phyloP scores from a whole-genome alignment of 2,113 vertebrate species.

The Herpetotheres cachinnans region DNA sequence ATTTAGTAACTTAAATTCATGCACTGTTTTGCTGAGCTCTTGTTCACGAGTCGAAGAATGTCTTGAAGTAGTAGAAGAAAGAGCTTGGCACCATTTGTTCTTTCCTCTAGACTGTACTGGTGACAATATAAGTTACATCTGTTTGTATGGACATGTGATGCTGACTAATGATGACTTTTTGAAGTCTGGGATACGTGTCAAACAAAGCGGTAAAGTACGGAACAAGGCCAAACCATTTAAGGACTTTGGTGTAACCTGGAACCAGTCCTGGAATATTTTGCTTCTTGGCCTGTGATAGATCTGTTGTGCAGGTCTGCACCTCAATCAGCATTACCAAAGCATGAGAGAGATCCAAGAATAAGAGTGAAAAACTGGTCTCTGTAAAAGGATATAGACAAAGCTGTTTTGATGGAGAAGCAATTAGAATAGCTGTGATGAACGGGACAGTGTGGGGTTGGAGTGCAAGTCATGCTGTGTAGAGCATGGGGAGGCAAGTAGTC shows the following conservation, averaged over 20 bases:
- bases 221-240: not conserved
- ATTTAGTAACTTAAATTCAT: not conserved
- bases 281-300: not conserved
- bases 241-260: slow-evolving; percentile 9
- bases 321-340: not conserved
- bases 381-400: not conserved
- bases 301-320: not conserved
- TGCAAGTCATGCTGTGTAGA: not conserved
- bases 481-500: not conserved
- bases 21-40: not conserved
- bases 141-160: not conserved
- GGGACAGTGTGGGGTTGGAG: not conserved
- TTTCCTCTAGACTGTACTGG: not conserved
- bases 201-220: not conserved
- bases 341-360: not conserved
- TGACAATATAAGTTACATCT: slow-evolving; percentile 31
- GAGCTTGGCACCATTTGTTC: not conserved
- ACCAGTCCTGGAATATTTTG: not conserved
- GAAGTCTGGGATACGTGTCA: slow-evolving; percentile 21
- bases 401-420: not conserved
- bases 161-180: not conserved
- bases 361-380: not conserved
- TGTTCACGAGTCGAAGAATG: not conserved
- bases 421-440: not conserved
- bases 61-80: not conserved